Evolutionary conservation across 2,888 invertebrate species (phyloP).

Genomic region (Chymomyza caudatula): DNA sequence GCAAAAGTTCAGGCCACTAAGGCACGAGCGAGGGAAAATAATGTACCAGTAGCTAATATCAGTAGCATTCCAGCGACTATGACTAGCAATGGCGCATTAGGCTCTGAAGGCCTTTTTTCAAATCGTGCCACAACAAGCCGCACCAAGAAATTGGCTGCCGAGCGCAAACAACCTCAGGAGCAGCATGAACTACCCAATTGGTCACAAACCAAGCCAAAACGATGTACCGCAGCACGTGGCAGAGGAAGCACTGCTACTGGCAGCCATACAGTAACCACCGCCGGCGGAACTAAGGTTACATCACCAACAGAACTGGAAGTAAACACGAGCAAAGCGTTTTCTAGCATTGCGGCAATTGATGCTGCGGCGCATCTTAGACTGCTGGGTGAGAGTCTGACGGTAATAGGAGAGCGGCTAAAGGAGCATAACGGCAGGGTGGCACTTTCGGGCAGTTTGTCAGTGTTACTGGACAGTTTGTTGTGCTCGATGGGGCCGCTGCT

Average conservation of each 20-base stretch:
- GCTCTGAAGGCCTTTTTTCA: constrained; percentile 40
- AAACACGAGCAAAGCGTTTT: constrained; percentile 45
- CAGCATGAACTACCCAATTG: constrained; percentile 30
- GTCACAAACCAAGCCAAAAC: constrained; percentile 17
- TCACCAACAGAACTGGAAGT: constrained; percentile 40
- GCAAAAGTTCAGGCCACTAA: constrained; percentile 81
- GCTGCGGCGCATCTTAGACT: constrained; percentile 95
- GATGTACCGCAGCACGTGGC: constrained; percentile 36
- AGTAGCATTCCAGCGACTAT: not conserved
- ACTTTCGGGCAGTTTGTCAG: constrained; percentile 95
- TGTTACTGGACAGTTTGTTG: constrained; percentile 92
- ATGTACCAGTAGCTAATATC: not conserved
- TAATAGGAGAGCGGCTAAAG: constrained; percentile 94
- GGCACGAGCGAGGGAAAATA: constrained; percentile 54
- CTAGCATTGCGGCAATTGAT: constrained; percentile 90
- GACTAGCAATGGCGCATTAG: constrained; percentile 23
- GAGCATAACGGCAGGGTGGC: constrained; percentile 98
- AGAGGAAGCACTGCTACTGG: constrained; percentile 5
- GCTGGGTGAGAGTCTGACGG: constrained; percentile 94
- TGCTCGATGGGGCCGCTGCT: constrained; percentile 94
- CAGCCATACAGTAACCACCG: constrained; percentile 13
- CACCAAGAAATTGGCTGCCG: constrained; percentile 72
- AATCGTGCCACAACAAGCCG: constrained; percentile 74
- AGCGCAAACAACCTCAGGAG: constrained; percentile 37
- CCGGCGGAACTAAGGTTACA: constrained; percentile 62